Percentiles rank a stretch among this genome's conserved stretches.
phyloP scores from a whole-genome alignment of 1,140 invertebrate species.

The Bombus consobrinus region DNA sequence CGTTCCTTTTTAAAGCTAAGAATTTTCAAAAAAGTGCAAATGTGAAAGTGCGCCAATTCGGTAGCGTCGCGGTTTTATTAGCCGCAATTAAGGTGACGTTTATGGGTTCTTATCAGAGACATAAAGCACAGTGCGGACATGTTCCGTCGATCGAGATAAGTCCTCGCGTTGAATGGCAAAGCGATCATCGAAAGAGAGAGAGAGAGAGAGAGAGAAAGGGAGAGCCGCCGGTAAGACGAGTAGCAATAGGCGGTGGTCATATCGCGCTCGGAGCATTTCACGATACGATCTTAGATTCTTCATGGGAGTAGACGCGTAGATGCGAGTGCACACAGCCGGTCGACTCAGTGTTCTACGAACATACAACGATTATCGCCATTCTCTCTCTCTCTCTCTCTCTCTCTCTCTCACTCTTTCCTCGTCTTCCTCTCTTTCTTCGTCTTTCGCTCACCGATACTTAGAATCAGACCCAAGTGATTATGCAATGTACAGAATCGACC shows the following conservation, averaged over 20 bases:
- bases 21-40: neutral
- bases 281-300: slow-evolving; percentile 71
- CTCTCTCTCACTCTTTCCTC: neutral
- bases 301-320: slow-evolving; percentile 12
- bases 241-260: slow-evolving; percentile 78
- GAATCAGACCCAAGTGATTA: slow-evolving; percentile 35
- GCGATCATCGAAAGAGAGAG: slow-evolving; percentile 60
- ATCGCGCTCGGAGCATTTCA: slow-evolving; percentile 74
- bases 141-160: slow-evolving; percentile 74
- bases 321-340: slow-evolving; percentile 7
- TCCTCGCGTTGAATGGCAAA: slow-evolving; percentile 68
- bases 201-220: slow-evolving; percentile 50
- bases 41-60: neutral
- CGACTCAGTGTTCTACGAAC: slow-evolving; percentile 35
- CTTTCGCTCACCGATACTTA: neutral
- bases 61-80: slow-evolving; percentile 43
- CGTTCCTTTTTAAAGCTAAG: neutral
- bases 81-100: slow-evolving; percentile 42
- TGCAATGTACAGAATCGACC: slow-evolving; percentile 2
- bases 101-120: slow-evolving; percentile 32
- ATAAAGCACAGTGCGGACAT: slow-evolving; percentile 22
- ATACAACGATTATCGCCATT: slow-evolving; percentile 27
- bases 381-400: slow-evolving; percentile 1
- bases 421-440: neutral
- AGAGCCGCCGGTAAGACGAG: slow-evolving; percentile 73